Evolutionary conservation across 2,888 invertebrate genomes (phyloP).

Genomic region (Cephus pygmeus): DNA sequence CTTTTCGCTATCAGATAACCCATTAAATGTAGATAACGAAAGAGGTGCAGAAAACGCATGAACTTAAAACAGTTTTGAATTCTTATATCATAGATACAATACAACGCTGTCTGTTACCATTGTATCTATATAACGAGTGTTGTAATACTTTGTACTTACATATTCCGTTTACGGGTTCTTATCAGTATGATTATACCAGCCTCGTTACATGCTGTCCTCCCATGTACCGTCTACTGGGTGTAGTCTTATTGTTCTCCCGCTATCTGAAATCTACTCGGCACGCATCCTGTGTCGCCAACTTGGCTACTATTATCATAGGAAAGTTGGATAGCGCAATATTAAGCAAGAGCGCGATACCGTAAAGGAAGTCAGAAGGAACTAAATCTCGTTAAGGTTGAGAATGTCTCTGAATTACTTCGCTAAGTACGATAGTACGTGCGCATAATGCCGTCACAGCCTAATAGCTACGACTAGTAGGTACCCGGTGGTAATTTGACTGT

Average conservation of each 20-base stretch:
- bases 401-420: neutral
- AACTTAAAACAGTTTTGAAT: neutral
- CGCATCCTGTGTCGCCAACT: neutral
- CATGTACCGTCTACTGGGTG: neutral
- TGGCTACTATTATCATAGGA: neutral
- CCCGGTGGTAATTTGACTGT: neutral
- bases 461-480: neutral
- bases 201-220: neutral
- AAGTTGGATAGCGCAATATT: neutral
- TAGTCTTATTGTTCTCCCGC: neutral
- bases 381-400: neutral
- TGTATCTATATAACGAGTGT: neutral
- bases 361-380: neutral
- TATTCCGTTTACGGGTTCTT: neutral
- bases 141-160: neutral
- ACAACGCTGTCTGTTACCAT: neutral
- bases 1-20: neutral
- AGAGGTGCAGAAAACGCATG: neutral
- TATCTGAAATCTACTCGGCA: constrained; percentile 2
- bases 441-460: neutral
- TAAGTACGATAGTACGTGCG: neutral
- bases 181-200: neutral
- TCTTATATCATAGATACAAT: neutral
- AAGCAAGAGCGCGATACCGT: neutral
- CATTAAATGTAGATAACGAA: neutral